These are phyloP conservation scores for Ageneiosus marmoratus DNA, from an alignment of 2,113 vertebrate species.

Conservation along the genomic window DNA sequence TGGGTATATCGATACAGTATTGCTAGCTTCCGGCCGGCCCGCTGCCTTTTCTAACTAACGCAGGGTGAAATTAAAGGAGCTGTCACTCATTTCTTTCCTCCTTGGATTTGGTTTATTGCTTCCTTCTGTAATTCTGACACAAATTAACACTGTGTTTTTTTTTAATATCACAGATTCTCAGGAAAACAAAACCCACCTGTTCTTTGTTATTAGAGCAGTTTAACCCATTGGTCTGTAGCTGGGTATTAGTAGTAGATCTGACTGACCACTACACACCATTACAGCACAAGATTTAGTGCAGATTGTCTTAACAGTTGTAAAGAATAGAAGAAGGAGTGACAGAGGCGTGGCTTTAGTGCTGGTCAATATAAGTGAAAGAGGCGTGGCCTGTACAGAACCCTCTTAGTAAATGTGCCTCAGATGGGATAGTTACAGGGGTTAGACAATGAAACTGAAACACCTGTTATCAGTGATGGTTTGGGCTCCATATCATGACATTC, in stretches of 20 bases:
- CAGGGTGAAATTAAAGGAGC: conserved; percentile 33
- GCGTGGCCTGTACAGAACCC: no score
- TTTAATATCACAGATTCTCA: neutral
- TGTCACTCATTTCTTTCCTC: neutral
- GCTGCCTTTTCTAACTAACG: conserved; percentile 22
- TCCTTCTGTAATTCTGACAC: neutral
- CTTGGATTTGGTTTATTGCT: neutral
- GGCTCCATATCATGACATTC: no score
- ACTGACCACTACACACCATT: neutral
- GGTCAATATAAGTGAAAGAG: no score
- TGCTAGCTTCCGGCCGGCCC: conserved; percentile 15
- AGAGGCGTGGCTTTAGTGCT: neutral
- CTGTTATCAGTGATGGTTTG: no score
- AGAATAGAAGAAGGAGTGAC: no score
- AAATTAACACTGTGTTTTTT: neutral
- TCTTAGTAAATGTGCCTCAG: no score
- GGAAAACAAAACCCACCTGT: neutral
- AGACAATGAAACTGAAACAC: no score
- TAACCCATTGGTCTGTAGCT: neutral
- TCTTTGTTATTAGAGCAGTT: neutral
- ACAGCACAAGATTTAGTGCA: neutral
- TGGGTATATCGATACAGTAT: conserved; percentile 18
- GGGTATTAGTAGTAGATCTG: neutral
- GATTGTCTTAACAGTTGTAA: no score
- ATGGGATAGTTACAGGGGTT: no score